Conservation (phyloP, 1,140 invertebrate species). For the Bombyx mandarina region DNA sequence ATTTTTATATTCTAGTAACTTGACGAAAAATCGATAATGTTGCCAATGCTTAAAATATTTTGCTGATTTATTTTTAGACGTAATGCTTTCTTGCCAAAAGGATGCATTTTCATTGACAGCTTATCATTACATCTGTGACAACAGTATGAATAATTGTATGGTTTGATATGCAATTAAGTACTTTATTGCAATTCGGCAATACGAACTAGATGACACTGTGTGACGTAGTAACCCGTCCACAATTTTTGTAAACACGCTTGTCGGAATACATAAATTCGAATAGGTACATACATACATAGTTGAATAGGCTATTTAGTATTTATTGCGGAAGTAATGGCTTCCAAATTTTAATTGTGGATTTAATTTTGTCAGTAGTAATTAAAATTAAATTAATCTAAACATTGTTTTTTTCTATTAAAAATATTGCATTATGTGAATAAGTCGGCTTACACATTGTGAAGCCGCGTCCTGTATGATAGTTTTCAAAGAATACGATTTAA, state of each 20-base stretch:
- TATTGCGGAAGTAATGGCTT: conserved; percentile 72
- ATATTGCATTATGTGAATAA: conserved; percentile 33
- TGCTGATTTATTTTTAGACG: conserved; percentile 37
- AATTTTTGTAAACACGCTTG: conserved; percentile 73
- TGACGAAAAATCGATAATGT: conserved; percentile 50
- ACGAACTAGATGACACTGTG: conserved; percentile 27
- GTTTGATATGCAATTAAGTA: conserved; percentile 36
- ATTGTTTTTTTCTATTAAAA: conserved; percentile 21
- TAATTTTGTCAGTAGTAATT: conserved; percentile 42
- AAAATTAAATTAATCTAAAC: conserved; percentile 21
- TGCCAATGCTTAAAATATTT: conserved; percentile 51
- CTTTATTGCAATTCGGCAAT: conserved; percentile 28
- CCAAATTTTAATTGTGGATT: conserved; percentile 66
- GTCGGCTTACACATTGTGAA: conserved; percentile 43
- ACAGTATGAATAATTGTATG: conserved; percentile 18
- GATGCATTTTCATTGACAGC: conserved; percentile 47
- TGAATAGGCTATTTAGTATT: conserved; percentile 56
- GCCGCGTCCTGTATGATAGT: conserved; percentile 39
- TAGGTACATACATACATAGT: conserved; percentile 54
- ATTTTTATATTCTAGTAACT: conserved; percentile 29
- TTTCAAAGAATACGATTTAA: conserved; percentile 28
- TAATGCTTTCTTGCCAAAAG: conserved; percentile 34
- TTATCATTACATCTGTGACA: conserved; percentile 18
- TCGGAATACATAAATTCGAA: conserved; percentile 61
- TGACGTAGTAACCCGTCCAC: conserved; percentile 25